Conservation (phyloP, 2,797 vertebrate genomes). For the Crocidura indochinensis region DNA sequence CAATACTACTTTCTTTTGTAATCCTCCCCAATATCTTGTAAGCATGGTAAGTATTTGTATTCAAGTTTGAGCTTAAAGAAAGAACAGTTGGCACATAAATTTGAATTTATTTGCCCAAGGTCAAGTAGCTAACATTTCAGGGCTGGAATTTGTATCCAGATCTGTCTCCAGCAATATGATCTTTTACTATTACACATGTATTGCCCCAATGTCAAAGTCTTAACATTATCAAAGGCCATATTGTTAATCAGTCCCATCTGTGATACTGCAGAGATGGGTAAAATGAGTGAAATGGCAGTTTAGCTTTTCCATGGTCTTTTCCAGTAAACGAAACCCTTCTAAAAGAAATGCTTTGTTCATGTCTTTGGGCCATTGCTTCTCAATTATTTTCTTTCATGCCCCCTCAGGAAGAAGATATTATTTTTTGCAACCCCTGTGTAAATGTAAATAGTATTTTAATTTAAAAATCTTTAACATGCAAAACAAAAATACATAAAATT, state of each 20-base stretch:
- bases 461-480: too few relatives aligned
- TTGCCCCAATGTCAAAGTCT: neutral
- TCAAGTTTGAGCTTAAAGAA: slow-evolving; percentile 22
- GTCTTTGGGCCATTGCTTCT: slow-evolving; percentile 11
- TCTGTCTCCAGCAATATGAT: neutral
- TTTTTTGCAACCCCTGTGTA: too few relatives aligned
- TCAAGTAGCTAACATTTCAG: slow-evolving; percentile 16
- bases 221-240: neutral
- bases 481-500: too few relatives aligned
- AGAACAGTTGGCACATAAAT: neutral
- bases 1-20: slow-evolving; percentile 13
- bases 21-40: neutral
- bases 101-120: slow-evolving; percentile 30
- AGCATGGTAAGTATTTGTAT: neutral
- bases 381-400: too few relatives aligned
- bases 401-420: too few relatives aligned
- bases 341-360: neutral
- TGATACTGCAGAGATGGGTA: neutral
- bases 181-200: neutral
- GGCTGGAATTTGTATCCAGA: slow-evolving; percentile 24
- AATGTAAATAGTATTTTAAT: too few relatives aligned
- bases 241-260: neutral
- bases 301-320: neutral
- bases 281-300: neutral
- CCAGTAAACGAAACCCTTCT: neutral